Percentiles rank a stretch among this genome's conserved stretches.
Evolutionary conservation across 2,113 vertebrate species (phyloP).

Genomic region (Myrmecobius fasciatus): DNA sequence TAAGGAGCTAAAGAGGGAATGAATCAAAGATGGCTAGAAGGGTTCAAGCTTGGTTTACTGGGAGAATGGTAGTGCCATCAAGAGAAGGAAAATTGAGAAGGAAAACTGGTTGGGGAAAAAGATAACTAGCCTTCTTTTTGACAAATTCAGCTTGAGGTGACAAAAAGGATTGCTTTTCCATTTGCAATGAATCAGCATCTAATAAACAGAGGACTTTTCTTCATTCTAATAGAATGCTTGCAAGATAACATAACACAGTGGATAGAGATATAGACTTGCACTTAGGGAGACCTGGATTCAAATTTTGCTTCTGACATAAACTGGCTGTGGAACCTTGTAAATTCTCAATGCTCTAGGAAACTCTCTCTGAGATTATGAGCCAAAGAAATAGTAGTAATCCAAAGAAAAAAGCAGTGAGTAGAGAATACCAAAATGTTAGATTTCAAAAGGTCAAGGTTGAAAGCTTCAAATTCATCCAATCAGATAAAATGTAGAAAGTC

Average conservation of each 20-base stretch:
- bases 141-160: conserved; percentile 7
- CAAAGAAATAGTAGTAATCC: background rate
- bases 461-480: background rate
- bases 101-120: background rate
- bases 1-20: background rate
- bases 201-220: background rate
- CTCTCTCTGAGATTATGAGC: background rate
- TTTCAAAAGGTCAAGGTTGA: background rate
- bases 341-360: background rate
- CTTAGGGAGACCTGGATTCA: too few species aligned
- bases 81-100: conserved; percentile 20
- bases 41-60: conserved; percentile 10
- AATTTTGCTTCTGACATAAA: too few species aligned
- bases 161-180: background rate
- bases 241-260: too few species aligned
- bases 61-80: conserved; percentile 21
- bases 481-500: background rate
- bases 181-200: conserved; percentile 31
- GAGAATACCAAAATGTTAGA: background rate
- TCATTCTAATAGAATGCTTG: too few species aligned
- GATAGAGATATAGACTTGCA: too few species aligned
- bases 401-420: background rate
- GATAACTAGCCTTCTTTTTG: conserved; percentile 8
- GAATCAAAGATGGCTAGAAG: conserved; percentile 22
- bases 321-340: background rate